Percentiles rank a stretch among this genome's conserved stretches.
phyloP scores from a whole-genome alignment of 2,797 vertebrate genomes.

The Harpagifer antarcticus region DNA sequence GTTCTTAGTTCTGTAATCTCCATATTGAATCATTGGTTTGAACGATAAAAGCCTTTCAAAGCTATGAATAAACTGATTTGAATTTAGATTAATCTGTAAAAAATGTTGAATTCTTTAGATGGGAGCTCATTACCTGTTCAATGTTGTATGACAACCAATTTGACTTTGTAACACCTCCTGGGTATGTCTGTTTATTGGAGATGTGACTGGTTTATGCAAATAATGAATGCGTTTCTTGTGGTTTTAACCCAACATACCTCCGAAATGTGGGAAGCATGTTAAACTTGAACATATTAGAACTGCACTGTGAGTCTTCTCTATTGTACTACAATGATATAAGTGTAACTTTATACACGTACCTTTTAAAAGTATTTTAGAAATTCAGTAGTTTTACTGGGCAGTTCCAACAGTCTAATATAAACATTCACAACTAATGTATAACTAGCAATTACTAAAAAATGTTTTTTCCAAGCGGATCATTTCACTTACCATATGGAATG shows the following conservation, averaged over 20 bases:
- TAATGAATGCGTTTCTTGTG: conserved; percentile 16
- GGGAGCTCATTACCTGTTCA: conserved; percentile 61
- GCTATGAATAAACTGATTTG: conserved; percentile 52
- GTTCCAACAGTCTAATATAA: not conserved
- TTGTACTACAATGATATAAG: not conserved
- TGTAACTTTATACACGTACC: not conserved
- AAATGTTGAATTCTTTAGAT: conserved; percentile 47
- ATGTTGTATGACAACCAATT: conserved; percentile 50
- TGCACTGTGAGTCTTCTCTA: not conserved
- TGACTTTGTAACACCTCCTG: conserved; percentile 41
- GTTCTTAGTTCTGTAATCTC: conserved; percentile 36
- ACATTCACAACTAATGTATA: not conserved
- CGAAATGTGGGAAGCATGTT: not conserved
- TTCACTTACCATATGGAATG: conserved; percentile 97
- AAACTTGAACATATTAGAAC: not conserved
- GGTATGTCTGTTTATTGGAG: conserved; percentile 23
- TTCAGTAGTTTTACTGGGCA: not conserved
- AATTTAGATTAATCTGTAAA: conserved; percentile 49
- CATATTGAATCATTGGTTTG: conserved; percentile 39
- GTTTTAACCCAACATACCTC: not conserved
- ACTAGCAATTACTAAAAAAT: not conserved
- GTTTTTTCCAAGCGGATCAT: not conserved
- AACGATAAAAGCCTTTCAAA: conserved; percentile 38
- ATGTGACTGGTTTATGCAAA: conserved; percentile 31
- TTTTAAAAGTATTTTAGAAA: not conserved